These are phyloP conservation scores for Tribolium madens DNA, from an alignment of 1,140 invertebrate genomes.

Conservation along the genomic window DNA sequence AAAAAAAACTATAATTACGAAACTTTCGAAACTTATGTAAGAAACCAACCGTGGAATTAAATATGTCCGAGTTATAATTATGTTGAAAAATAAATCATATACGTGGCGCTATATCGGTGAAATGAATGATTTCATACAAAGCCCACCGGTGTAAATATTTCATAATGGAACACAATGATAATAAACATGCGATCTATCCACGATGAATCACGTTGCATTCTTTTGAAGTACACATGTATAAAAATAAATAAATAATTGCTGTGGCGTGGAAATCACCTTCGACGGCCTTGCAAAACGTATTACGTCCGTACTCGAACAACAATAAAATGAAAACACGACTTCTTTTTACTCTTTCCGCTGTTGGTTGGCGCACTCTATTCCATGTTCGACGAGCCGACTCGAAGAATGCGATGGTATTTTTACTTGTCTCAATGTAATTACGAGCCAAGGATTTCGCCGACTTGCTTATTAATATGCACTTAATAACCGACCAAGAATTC, in stretches of 20 bases:
- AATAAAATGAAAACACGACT: constrained; percentile 24
- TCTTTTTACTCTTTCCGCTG: constrained; percentile 11
- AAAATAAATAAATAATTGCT: constrained; percentile 52
- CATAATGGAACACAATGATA: constrained; percentile 36
- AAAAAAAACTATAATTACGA: not conserved
- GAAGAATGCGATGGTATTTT: constrained; percentile 26
- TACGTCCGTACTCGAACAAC: constrained; percentile 34
- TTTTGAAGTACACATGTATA: constrained; percentile 46
- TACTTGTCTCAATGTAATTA: constrained; percentile 25
- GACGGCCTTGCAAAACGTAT: constrained; percentile 52
- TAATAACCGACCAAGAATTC: constrained; percentile 34
- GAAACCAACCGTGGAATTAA: not conserved
- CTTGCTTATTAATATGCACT: constrained; percentile 35
- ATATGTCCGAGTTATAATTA: not conserved
- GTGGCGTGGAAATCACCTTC: constrained; percentile 50
- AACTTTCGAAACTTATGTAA: constrained; percentile 25
- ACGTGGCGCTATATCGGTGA: constrained; percentile 3
- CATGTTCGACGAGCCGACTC: constrained; percentile 11
- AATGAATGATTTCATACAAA: not conserved
- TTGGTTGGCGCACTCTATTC: not conserved
- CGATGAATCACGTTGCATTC: constrained; percentile 43
- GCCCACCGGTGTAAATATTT: constrained; percentile 22
- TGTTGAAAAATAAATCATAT: not conserved
- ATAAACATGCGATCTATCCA: constrained; percentile 35
- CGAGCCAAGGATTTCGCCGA: constrained; percentile 26